Percentiles rank a stretch among this genome's conserved stretches.
phyloP scores from a whole-genome alignment of 2,113 vertebrate genomes.

The Phalacrocorax brasilianus region DNA sequence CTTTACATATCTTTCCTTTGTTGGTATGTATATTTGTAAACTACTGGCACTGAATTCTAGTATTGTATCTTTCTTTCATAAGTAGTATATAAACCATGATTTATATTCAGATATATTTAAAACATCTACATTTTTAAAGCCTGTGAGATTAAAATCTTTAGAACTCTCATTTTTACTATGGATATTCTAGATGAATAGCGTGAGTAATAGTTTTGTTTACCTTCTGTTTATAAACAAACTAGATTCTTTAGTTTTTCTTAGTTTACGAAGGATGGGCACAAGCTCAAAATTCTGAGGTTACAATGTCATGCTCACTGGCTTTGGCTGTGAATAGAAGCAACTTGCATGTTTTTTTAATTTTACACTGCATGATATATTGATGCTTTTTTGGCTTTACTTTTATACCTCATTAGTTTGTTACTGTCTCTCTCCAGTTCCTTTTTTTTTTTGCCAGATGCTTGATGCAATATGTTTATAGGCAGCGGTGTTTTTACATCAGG shows the following conservation, averaged over 20 bases:
- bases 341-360: conserved; percentile 16
- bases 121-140: not conserved
- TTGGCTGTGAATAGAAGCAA: not conserved
- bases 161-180: not conserved
- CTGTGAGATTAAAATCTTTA: not conserved
- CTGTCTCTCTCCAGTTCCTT: not conserved
- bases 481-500: not conserved
- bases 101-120: not conserved
- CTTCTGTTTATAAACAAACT: not conserved
- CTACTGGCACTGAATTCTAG: not conserved
- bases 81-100: not conserved
- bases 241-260: not conserved
- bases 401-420: not conserved
- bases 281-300: not conserved
- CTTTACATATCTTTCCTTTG: conserved; percentile 61
- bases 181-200: not conserved
- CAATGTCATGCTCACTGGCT: not conserved
- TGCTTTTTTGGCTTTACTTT: conserved; percentile 24
- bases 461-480: not conserved
- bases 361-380: conserved; percentile 5
- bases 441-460: not conserved
- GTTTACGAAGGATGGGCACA: not conserved
- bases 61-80: not conserved
- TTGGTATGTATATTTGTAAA: conserved; percentile 72
- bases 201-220: not conserved